A percentile compares a stretch with the other conserved stretches of the same genome.
phyloP scores from a whole-genome alignment of 1,140 invertebrate species.

The Eufriesea mexicana region DNA sequence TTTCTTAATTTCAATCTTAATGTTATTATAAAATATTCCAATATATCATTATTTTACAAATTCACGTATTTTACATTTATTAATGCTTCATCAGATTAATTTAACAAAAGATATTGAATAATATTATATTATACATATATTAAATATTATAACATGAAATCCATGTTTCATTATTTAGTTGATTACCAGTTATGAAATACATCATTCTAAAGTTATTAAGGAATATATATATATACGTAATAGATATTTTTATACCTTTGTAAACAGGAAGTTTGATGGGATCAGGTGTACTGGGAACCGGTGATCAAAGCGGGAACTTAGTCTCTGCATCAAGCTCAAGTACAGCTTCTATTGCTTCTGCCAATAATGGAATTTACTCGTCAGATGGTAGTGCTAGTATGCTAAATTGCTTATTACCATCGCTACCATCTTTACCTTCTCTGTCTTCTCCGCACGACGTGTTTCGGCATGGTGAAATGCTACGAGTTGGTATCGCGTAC shows the following conservation, averaged over 20 bases:
- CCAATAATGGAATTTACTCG: slow-evolving; percentile 71
- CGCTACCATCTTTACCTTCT: slow-evolving; percentile 68
- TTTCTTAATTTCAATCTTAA: too few species aligned
- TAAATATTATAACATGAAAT: too few species aligned
- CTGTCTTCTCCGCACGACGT: slow-evolving; percentile 72
- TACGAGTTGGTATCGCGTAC: slow-evolving; percentile 73
- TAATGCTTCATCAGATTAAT: too few species aligned
- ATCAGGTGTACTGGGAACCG: slow-evolving; percentile 49
- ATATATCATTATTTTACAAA: too few species aligned
- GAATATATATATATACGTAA: background rate
- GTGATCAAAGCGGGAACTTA: slow-evolving; percentile 56
- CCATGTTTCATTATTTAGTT: background rate
- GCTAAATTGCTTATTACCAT: slow-evolving; percentile 72
- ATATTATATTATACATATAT: too few species aligned
- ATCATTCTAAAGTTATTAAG: background rate
- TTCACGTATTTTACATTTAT: too few species aligned
- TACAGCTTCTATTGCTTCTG: slow-evolving; percentile 57
- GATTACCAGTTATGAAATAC: background rate
- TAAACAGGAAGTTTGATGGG: slow-evolving; percentile 62
- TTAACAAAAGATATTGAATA: too few species aligned
- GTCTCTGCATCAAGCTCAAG: slow-evolving; percentile 54
- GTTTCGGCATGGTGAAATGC: slow-evolving; percentile 73
- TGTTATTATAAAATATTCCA: too few species aligned
- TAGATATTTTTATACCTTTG: slow-evolving; percentile 1
- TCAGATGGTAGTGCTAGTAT: slow-evolving; percentile 71